Conservation (phyloP, 2,888 invertebrate genomes). For the Thelaira solivaga region DNA sequence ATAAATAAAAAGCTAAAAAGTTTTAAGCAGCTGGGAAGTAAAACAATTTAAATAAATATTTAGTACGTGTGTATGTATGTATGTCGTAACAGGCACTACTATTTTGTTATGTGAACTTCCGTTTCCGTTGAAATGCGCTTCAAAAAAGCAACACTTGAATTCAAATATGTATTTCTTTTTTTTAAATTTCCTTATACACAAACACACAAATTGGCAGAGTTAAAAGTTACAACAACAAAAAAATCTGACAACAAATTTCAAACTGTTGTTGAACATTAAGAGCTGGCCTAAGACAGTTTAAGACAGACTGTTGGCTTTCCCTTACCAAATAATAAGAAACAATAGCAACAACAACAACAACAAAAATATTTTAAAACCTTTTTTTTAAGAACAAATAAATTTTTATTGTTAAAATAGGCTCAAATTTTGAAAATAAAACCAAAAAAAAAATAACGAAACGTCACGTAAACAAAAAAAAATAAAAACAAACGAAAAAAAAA, state of each 20-base stretch:
- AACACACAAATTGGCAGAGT: neutral
- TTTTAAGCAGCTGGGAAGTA: slow-evolving; percentile 15
- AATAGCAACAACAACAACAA: too few relatives aligned
- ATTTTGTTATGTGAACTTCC: slow-evolving; percentile 59
- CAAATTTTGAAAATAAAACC: too few relatives aligned
- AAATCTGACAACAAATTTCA: slow-evolving; percentile 11
- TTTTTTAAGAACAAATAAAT: neutral
- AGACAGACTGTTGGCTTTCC: too few relatives aligned
- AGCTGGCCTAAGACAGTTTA: slow-evolving; percentile 56
- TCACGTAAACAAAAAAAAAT: neutral
- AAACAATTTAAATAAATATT: slow-evolving; percentile 26
- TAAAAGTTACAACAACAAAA: neutral
- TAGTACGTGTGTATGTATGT: neutral
- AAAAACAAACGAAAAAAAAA: slow-evolving; percentile 18
- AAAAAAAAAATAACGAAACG: too few relatives aligned
- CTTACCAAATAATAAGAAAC: too few relatives aligned
- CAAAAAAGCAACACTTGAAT: slow-evolving; percentile 30
- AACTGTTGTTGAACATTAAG: slow-evolving; percentile 48
- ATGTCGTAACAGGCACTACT: too few relatives aligned
- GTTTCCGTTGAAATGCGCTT: slow-evolving; percentile 50
- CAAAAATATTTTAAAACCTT: too few relatives aligned
- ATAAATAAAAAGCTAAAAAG: neutral
- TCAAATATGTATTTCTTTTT: neutral
- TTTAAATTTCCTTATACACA: neutral
- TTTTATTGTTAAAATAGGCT: too few relatives aligned